A percentile compares a stretch with the other conserved stretches of the same genome.
phyloP scores from a whole-genome alignment of 1,140 invertebrate genomes.

The Pygmarrhopalites habei region DNA sequence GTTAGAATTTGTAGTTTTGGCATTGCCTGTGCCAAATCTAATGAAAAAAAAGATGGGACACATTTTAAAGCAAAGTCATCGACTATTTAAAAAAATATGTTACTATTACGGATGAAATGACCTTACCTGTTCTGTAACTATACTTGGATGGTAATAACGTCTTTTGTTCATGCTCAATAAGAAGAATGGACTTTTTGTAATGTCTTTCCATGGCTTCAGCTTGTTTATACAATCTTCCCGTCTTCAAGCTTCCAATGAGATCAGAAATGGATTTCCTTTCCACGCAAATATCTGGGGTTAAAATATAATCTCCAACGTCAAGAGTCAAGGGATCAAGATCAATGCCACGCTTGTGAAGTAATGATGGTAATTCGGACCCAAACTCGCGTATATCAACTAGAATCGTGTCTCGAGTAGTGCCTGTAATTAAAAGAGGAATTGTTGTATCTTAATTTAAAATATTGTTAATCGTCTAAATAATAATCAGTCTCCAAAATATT shows the following conservation, averaged over 20 bases:
- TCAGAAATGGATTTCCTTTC: slow-evolving; percentile 97
- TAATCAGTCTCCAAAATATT: too few relatives aligned
- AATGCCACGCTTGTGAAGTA: slow-evolving; percentile 87
- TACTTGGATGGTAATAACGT: slow-evolving; percentile 61
- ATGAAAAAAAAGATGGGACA: neutral
- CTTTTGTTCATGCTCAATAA: slow-evolving; percentile 95
- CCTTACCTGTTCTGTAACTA: neutral
- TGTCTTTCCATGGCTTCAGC: slow-evolving; percentile 79
- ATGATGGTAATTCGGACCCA: slow-evolving; percentile 85
- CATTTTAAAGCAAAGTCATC: neutral
- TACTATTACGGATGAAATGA: neutral
- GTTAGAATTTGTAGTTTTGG: slow-evolving; percentile 83
- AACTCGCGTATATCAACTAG: slow-evolving; percentile 99
- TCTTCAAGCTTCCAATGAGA: slow-evolving; percentile 90
- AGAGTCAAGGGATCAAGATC: slow-evolving; percentile 88
- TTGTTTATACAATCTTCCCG: slow-evolving; percentile 87
- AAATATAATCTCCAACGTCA: slow-evolving; percentile 84
- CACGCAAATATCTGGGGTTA: slow-evolving; percentile 91
- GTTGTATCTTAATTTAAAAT: too few relatives aligned
- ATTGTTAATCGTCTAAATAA: too few relatives aligned
- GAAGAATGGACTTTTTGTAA: slow-evolving; percentile 80
- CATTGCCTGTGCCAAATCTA: slow-evolving; percentile 36
- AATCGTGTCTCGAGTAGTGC: slow-evolving; percentile 55
- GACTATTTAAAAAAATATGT: neutral
- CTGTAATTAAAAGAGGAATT: too few relatives aligned